Conservation (phyloP, 1,140 invertebrate genomes). For the Rhysida immarginata region DNA sequence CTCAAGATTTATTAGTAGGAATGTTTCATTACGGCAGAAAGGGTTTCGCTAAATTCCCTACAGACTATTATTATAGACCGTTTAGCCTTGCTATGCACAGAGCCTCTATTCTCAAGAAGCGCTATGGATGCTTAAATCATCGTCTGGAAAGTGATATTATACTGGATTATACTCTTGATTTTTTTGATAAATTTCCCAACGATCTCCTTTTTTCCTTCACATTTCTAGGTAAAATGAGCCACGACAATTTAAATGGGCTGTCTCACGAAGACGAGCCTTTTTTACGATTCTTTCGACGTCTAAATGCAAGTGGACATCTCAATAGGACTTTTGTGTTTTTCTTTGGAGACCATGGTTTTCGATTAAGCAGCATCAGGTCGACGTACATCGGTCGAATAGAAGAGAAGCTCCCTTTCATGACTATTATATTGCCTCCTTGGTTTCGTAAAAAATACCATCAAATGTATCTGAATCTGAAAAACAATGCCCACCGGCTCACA, state of each 20-base stretch:
- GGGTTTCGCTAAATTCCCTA: too few species aligned
- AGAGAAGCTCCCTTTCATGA: constrained; percentile 71
- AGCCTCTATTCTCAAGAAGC: too few species aligned
- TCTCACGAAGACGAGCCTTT: constrained; percentile 24
- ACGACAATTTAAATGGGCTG: constrained; percentile 26
- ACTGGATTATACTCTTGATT: too few species aligned
- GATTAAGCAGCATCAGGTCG: constrained; percentile 60
- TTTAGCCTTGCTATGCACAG: too few species aligned
- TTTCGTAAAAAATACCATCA: constrained; percentile 45
- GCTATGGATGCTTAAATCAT: too few species aligned
- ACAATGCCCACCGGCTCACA: constrained; percentile 39
- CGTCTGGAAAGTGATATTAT: too few species aligned
- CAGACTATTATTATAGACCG: too few species aligned
- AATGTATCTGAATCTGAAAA: constrained; percentile 45
- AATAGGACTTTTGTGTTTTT: constrained; percentile 43
- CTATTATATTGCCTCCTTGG: constrained; percentile 57
- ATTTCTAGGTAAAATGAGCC: constrained; percentile 28
- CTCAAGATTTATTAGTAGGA: too few species aligned
- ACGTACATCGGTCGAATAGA: constrained; percentile 75
- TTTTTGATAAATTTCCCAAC: constrained; percentile 16
- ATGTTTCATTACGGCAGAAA: too few species aligned
- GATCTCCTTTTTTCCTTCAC: constrained; percentile 21
- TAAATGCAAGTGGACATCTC: constrained; percentile 23
- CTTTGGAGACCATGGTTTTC: constrained; percentile 84
- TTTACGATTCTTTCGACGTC: constrained; percentile 13